Evolutionary conservation across 2,888 invertebrate species (phyloP).

Genomic region (Philhelius pedissequus): DNA sequence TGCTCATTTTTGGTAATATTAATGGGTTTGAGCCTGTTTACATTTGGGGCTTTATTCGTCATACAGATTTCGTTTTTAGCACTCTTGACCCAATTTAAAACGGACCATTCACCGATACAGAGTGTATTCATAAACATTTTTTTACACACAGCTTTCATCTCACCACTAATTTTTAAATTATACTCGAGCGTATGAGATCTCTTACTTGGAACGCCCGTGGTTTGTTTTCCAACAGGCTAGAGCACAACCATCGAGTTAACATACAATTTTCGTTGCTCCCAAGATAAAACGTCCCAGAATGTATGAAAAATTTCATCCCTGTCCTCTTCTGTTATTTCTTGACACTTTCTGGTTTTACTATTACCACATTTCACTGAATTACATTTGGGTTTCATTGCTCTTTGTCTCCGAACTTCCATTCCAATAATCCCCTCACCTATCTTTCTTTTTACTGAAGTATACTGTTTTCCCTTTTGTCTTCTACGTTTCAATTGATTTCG

Average conservation of each 20-base stretch:
- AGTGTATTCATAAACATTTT: constrained; percentile 3
- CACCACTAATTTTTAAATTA: background rate
- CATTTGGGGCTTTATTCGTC: too few species aligned
- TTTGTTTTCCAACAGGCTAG: background rate
- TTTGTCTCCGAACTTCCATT: too few species aligned
- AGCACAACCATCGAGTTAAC: background rate
- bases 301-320: background rate
- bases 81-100: background rate
- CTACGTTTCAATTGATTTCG: constrained; percentile 1
- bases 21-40: too few species aligned
- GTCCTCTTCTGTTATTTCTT: constrained; percentile 8
- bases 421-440: too few species aligned
- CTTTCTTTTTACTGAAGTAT: background rate
- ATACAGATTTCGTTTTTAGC: background rate
- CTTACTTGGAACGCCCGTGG: background rate
- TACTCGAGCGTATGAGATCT: constrained; percentile 9
- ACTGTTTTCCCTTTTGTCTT: constrained; percentile 2
- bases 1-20: too few species aligned
- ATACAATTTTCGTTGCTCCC: background rate
- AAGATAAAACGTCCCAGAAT: constrained; percentile 12
- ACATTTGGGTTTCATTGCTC: background rate
- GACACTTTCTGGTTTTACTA: background rate
- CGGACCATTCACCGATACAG: constrained; percentile 11
- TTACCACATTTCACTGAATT: background rate
- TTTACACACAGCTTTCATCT: constrained; percentile 9